Percentiles rank a stretch among this genome's conserved stretches.
These are phyloP conservation scores for Tetranychus truncatus DNA, from an alignment of 2,888 invertebrate genomes.

Conservation along the genomic window DNA sequence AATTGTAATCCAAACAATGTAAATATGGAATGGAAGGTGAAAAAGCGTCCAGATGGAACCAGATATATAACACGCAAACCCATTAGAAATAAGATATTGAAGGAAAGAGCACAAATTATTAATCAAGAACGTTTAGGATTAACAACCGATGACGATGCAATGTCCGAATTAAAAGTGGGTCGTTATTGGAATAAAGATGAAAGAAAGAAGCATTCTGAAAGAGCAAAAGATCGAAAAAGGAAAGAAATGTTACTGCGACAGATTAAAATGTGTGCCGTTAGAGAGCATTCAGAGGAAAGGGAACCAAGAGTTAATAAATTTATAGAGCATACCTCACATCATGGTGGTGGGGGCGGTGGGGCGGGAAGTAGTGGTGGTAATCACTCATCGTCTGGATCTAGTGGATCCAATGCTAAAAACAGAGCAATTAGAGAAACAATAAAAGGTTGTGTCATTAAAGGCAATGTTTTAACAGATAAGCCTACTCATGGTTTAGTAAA, in stretches of 20 bases:
- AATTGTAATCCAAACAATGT: slow-evolving; percentile 12
- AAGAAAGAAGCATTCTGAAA: slow-evolving; percentile 51
- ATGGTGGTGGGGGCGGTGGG: not conserved
- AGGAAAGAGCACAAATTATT: slow-evolving; percentile 47
- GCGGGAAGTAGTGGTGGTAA: no score
- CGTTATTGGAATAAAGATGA: slow-evolving; percentile 59
- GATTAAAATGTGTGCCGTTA: slow-evolving; percentile 24
- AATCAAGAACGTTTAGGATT: slow-evolving; percentile 47
- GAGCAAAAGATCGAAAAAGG: slow-evolving; percentile 43
- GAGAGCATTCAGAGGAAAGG: slow-evolving; percentile 23
- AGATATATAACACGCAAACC: slow-evolving; percentile 55
- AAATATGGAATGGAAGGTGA: slow-evolving; percentile 49
- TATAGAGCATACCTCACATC: not conserved
- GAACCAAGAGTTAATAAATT: not conserved
- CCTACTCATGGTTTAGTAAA: not conserved
- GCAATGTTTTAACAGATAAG: not conserved
- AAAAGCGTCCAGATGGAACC: slow-evolving; percentile 53
- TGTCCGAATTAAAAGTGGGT: slow-evolving; percentile 53
- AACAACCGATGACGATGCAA: slow-evolving; percentile 56
- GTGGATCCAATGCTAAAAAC: not conserved
- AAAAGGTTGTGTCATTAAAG: not conserved
- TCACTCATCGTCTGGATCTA: not conserved
- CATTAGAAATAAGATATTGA: slow-evolving; percentile 45
- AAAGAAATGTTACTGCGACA: slow-evolving; percentile 29
- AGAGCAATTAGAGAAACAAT: not conserved